Evolutionary conservation across 92 coral and sea anemone genomes (phyloP), one percentile per base, ranked within the genome.

Genomic region (Actinernus sp.): DNA sequence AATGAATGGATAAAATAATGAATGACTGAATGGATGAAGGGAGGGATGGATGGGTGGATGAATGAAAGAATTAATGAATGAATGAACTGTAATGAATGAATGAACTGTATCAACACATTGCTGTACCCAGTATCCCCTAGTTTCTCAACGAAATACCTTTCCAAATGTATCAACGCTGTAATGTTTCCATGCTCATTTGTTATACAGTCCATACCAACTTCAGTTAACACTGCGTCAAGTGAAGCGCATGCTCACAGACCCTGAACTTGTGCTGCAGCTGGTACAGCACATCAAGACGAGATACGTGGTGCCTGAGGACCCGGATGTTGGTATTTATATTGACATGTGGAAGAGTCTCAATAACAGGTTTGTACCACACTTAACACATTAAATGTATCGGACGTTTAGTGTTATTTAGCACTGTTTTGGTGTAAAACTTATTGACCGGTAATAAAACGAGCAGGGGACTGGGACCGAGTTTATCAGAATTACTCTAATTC

Each of bases 311-410:
- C 37, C 49, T 40, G 28, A 28, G 39, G 63, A 71, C 23, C 59
- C 3, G 3, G 74, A 56, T 31, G 66, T 28, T 1, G 50, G 48
- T 29, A 55, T 80, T 12, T 51, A 43, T 20, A 68, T 71, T 12
- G 87, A 80, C 26, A 71, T 80, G 87, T 80, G 87, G 87, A 71
- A 60, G 52, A 59, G 63, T 39, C 87, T 80, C 8, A 80, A 80
- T 38, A 74, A 67, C 49, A 71, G 87, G 81, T 71, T 25, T 12
- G 11, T 3, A n/a, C n/a, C n/a, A n/a, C n/a, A n/a, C n/a, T n/a
- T n/a, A n/a, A n/a, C n/a, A n/a, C n/a, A n/a, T n/a, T n/a, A n/a
- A n/a, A n/a, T n/a, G n/a, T n/a, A n/a, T n/a, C n/a, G n/a, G n/a
- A n/a, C n/a, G n/a, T n/a, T n/a, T n/a, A n/a, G n/a, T n/a, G n/a